Percentiles rank a stretch among this genome's conserved stretches.
phyloP scores from a whole-genome alignment of 2,113 vertebrate species.

The Atherinomorus stipes region DNA sequence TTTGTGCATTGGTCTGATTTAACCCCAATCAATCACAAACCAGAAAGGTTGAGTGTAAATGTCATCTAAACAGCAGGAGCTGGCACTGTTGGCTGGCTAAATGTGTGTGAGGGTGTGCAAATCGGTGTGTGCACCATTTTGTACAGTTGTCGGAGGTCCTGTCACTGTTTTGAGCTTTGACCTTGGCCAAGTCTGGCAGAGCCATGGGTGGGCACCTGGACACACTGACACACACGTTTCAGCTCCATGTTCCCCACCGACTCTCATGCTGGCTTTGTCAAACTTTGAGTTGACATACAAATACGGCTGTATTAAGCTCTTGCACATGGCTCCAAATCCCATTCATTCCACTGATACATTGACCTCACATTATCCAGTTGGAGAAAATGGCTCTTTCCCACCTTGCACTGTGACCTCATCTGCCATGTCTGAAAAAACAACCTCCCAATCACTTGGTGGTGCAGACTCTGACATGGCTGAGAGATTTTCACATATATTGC shows the following conservation, averaged over 20 bases:
- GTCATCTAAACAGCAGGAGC: constrained; percentile 76
- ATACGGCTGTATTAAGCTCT: constrained; percentile 77
- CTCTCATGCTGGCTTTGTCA: constrained; percentile 64
- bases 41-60: constrained; percentile 78
- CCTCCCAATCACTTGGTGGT: constrained; percentile 57
- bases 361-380: constrained; percentile 76
- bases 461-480: constrained; percentile 47
- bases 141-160: constrained; percentile 63
- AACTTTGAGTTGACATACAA: constrained; percentile 76
- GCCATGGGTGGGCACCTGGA: constrained; percentile 71
- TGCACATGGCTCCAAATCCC: constrained; percentile 79
- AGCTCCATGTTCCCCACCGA: constrained; percentile 35
- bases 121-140: constrained; percentile 44
- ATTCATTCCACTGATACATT: constrained; percentile 76
- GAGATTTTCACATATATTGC: constrained; percentile 63
- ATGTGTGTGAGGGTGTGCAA: constrained; percentile 44
- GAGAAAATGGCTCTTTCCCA: constrained; percentile 54
- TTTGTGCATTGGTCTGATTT: constrained; percentile 72
- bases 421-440: constrained; percentile 72
- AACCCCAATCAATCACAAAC: constrained; percentile 79
- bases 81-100: constrained; percentile 67
- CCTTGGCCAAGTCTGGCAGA: constrained; percentile 63
- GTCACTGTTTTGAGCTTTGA: constrained; percentile 66
- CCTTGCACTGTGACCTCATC: constrained; percentile 73
- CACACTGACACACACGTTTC: constrained; percentile 26